Percentiles rank a stretch among this genome's conserved stretches.
phyloP scores from a whole-genome alignment of 2,888 invertebrate genomes.

The Aphidoletes aphidimyza region DNA sequence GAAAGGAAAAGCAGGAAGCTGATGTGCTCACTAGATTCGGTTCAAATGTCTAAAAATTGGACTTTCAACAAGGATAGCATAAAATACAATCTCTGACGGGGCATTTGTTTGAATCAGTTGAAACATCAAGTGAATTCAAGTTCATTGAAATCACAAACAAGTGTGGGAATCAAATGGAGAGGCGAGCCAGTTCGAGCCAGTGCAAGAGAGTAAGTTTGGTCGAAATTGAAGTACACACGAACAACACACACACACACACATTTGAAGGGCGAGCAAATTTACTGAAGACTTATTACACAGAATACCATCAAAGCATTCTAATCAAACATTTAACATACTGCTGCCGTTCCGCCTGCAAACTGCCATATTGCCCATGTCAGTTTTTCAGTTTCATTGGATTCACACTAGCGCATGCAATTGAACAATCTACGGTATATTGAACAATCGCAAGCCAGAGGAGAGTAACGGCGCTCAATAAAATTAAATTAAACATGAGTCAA shows the following conservation, averaged over 20 bases:
- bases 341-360: neutral
- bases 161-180: neutral
- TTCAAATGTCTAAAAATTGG: too few species aligned
- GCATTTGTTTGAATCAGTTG: neutral
- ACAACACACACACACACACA: neutral
- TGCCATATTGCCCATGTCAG: neutral
- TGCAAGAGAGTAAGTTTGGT: too few species aligned
- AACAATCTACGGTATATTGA: too few species aligned
- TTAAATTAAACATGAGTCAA: constrained; percentile 33
- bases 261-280: neutral
- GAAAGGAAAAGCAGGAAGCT: too few species aligned
- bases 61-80: too few species aligned
- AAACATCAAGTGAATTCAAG: neutral
- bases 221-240: neutral
- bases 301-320: constrained; percentile 6
- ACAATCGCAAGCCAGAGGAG: too few species aligned
- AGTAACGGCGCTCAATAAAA: neutral
- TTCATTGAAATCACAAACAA: neutral
- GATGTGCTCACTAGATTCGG: too few species aligned
- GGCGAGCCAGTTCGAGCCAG: too few species aligned
- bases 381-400: neutral
- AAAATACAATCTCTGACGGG: neutral
- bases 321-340: constrained; percentile 9
- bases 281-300: neutral
- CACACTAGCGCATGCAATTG: too few species aligned